Percentiles rank a stretch among this genome's conserved stretches.
phyloP scores from a whole-genome alignment of 2,797 vertebrate genomes.

The Pogoniulus pusillus region DNA sequence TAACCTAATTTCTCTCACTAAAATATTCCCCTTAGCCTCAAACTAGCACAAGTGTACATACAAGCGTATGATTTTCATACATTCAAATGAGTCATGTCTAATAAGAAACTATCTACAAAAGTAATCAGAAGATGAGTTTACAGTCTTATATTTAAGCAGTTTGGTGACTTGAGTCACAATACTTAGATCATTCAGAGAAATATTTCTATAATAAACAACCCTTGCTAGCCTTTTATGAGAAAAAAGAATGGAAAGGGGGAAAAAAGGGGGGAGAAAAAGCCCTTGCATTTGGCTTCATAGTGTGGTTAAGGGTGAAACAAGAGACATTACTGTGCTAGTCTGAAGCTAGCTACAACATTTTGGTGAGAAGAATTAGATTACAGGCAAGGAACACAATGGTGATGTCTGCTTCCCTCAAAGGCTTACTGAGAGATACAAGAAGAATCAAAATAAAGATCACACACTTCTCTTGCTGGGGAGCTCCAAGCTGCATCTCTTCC shows the following conservation, averaged over 20 bases:
- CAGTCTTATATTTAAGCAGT: background rate
- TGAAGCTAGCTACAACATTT: too few species aligned
- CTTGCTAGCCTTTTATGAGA: background rate
- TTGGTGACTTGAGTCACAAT: conserved; percentile 20
- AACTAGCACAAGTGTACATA: too few species aligned
- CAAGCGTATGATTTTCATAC: background rate
- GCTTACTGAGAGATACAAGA: too few species aligned
- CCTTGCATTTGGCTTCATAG: background rate
- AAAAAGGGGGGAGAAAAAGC: background rate
- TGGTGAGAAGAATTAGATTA: too few species aligned
- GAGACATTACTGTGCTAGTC: too few species aligned
- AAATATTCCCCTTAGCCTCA: too few species aligned
- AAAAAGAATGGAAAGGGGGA: background rate
- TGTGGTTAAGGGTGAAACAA: background rate
- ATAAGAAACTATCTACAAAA: background rate
- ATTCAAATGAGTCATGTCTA: conserved; percentile 8
- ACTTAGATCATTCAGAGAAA: background rate
- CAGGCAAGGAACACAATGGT: too few species aligned
- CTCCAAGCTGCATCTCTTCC: too few species aligned
- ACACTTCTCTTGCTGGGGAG: too few species aligned
- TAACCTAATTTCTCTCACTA: too few species aligned
- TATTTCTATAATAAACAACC: background rate
- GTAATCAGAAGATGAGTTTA: background rate
- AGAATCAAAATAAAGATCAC: too few species aligned
- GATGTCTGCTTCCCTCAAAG: too few species aligned